Conservation (phyloP, 2,113 vertebrate species). For the Larimichthys polyactis region DNA sequence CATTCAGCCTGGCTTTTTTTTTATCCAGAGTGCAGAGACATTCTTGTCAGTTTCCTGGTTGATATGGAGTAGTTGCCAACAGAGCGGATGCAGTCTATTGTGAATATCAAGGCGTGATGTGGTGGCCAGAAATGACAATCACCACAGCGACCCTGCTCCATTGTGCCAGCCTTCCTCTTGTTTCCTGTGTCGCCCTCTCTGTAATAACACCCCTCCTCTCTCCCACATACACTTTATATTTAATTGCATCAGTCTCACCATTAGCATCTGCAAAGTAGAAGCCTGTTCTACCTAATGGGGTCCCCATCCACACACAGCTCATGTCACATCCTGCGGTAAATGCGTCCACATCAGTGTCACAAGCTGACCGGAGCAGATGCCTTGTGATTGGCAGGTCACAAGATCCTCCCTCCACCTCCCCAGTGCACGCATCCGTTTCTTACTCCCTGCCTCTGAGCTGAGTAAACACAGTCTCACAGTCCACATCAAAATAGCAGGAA, state of each 20-base stretch:
- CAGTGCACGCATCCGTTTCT: conserved; percentile 16
- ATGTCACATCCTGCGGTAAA: conserved; percentile 24
- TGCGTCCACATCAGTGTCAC: conserved; percentile 21
- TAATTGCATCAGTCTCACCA: conserved; percentile 20
- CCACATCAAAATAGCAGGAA: conserved; percentile 65
- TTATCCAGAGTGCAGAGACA: background rate
- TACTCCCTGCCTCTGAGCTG: conserved; percentile 14
- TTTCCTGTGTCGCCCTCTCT: conserved; percentile 41
- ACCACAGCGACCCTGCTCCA: conserved; percentile 30
- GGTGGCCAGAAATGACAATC: conserved; percentile 61
- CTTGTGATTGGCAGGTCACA: conserved; percentile 43
- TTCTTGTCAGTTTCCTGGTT: conserved; percentile 36
- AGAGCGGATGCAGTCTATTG: conserved; percentile 61
- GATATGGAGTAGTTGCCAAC: background rate
- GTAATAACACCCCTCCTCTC: conserved; percentile 30
- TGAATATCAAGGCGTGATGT: conserved; percentile 49
- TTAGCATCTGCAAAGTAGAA: background rate
- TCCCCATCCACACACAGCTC: background rate
- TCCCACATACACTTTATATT: conserved; percentile 7
- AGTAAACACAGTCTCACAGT: conserved; percentile 61
- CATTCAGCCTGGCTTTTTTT: conserved; percentile 15
- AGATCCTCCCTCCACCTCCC: conserved; percentile 29
- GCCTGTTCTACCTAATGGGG: background rate
- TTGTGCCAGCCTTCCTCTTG: conserved; percentile 63
- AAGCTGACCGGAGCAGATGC: background rate